Base-by-base conservation (phyloP, 2,888 invertebrate species). In the Embidobia sp. region DNA sequence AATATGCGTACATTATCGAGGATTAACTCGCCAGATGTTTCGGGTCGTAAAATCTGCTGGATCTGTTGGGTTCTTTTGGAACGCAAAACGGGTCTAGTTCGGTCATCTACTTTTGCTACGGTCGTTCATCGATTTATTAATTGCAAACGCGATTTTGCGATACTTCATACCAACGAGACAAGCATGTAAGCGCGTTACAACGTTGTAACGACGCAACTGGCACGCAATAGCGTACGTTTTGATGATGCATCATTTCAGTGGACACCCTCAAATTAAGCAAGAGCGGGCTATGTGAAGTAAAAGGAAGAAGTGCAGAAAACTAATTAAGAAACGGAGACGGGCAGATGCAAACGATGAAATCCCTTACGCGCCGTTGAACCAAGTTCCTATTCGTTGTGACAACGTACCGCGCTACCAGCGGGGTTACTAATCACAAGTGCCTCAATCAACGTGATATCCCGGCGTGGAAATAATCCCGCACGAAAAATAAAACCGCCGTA, bases 401-500 rank as follows among this genome's bases (percentile, higher is more conserved):
- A 76, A 76, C 75, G 63, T 16, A 48, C 57, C 49, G 37, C 11
- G 61, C 69, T 77, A 72, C 70, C 77, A 77, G 77, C 70, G 61
- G 66, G 77, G 70, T 72, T 66, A 66, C 77, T 61, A 66, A 72
- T 77, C 70, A 72, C 66, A 53, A 77, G 51, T 76, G 37, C 66
- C 49, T 59, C 48, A 26, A 6, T 16, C 26, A 46, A 27, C 59
- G 29, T 46, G 48, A 27, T 42, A 46, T 61, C 64, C 37, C 44
- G 42, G 42, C 35, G 59, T 59, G 77, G 59, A 64, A 66, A 72
- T 77, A 70, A 70, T 40, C 55, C 46, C 44, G 66, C 63, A 46
- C 31, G 51, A 61, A 63, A 76, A 76, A 69, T 40, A 75, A 75
- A 49, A 61, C 48, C 55, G 29, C 61, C 55, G 37, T 51, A 70